Evolutionary conservation across 2,797 vertebrate genomes (phyloP).

Genomic region (Acipenser oxyrinchus): DNA sequence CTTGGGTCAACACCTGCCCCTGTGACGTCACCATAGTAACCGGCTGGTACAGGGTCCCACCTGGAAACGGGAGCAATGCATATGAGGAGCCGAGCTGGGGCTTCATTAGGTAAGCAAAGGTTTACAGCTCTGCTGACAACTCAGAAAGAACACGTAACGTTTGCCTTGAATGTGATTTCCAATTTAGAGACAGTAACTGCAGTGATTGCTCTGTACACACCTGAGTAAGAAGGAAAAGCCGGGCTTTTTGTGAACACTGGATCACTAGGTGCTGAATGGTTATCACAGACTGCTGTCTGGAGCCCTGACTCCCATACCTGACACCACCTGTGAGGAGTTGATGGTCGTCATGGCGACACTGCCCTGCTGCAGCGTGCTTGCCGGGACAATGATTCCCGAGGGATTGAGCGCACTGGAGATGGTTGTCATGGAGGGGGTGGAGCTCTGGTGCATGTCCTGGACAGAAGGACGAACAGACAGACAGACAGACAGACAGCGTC

Average conservation of each 20-base stretch:
- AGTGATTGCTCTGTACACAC: not conserved
- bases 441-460: conserved; percentile 91
- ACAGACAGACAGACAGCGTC: conserved; percentile 1
- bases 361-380: conserved; percentile 76
- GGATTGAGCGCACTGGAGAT: conserved; percentile 77
- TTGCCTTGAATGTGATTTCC: not conserved
- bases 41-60: conserved; percentile 95
- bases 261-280: no score
- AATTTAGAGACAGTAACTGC: not conserved
- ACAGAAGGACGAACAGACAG: not conserved
- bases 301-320: conserved; percentile 53
- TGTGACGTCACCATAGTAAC: conserved; percentile 98
- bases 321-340: conserved; percentile 80
- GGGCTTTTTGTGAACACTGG: no score
- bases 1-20: conserved; percentile 93
- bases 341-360: conserved; percentile 84
- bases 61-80: conserved; percentile 45
- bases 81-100: no score
- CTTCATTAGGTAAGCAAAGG: not conserved
- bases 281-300: no score
- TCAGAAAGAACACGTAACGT: not conserved
- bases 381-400: conserved; percentile 83
- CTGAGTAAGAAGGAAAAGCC: no score
- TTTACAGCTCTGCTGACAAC: not conserved
- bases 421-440: conserved; percentile 82